Percentiles rank a stretch among this genome's conserved stretches.
Conservation (phyloP, 2,797 vertebrate genomes). For the Hyperoplus immaculatus region DNA sequence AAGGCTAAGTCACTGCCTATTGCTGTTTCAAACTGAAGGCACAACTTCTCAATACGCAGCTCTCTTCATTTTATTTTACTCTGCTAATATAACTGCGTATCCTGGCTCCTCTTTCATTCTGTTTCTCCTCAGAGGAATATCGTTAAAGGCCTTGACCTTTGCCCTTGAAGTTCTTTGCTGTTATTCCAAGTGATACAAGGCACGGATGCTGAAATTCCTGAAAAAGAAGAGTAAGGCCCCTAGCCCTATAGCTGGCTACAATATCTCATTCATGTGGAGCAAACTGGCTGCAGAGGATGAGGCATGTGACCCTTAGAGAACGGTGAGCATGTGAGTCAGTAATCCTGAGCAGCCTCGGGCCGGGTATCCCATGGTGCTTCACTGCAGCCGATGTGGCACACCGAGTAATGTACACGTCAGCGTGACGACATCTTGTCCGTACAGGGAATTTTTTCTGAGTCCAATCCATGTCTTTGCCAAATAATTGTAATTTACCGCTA, state of each 20-base stretch:
- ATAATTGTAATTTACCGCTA: too few relatives aligned
- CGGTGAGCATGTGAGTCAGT: conserved; percentile 70
- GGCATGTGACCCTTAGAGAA: conserved; percentile 65
- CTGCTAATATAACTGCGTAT: background rate
- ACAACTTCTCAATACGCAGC: conserved; percentile 27
- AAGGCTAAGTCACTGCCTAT: background rate
- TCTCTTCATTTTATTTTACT: background rate
- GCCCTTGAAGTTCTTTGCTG: background rate
- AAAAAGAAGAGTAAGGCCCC: background rate
- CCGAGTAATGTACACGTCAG: conserved; percentile 5
- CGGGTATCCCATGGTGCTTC: conserved; percentile 46
- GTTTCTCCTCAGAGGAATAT: background rate
- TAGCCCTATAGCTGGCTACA: background rate
- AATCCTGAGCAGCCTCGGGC: conserved; percentile 38
- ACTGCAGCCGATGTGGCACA: conserved; percentile 31
- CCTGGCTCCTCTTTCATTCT: background rate
- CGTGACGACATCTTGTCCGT: background rate
- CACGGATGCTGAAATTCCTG: conserved; percentile 11
- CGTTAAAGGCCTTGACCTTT: background rate
- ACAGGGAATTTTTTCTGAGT: background rate
- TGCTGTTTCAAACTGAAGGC: conserved; percentile 8
- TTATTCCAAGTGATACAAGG: background rate
- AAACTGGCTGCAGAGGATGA: conserved; percentile 27
- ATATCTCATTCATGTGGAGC: conserved; percentile 57
- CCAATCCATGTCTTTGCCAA: too few relatives aligned